Percentiles rank a stretch among this genome's conserved stretches.
phyloP scores from a whole-genome alignment of 2,113 vertebrate species.

The Saguinus imperator region DNA sequence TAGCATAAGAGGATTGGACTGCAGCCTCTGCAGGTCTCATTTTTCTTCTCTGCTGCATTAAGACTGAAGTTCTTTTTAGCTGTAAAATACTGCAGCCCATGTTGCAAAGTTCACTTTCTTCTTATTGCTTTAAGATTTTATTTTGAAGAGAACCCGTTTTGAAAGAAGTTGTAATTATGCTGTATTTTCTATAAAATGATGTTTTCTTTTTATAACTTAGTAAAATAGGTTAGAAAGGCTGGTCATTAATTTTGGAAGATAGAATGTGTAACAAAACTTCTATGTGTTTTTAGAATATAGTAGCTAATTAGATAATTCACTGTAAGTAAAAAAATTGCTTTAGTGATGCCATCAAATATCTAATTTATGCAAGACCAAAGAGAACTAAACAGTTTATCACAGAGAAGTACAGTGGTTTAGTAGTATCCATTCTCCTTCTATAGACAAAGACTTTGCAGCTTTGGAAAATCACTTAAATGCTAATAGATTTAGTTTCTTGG shows the following conservation, averaged over 20 bases:
- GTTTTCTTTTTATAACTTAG: background rate
- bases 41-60: background rate
- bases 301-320: background rate
- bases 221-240: background rate
- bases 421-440: background rate
- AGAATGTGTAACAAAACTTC: background rate
- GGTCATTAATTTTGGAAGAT: background rate
- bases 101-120: background rate
- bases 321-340: background rate
- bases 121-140: background rate
- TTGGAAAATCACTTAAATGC: slow-evolving; percentile 31
- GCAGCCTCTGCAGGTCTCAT: background rate
- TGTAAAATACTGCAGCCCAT: background rate
- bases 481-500: background rate
- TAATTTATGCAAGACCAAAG: background rate
- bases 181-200: background rate
- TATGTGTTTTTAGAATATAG: background rate
- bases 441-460: background rate
- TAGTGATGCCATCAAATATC: background rate
- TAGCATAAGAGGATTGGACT: background rate
- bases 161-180: background rate
- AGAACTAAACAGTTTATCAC: background rate
- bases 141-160: background rate
- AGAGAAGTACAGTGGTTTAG: background rate
- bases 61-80: background rate